Evolutionary conservation across 2,888 invertebrate genomes (phyloP).

Genomic region (Rhingia campestris): DNA sequence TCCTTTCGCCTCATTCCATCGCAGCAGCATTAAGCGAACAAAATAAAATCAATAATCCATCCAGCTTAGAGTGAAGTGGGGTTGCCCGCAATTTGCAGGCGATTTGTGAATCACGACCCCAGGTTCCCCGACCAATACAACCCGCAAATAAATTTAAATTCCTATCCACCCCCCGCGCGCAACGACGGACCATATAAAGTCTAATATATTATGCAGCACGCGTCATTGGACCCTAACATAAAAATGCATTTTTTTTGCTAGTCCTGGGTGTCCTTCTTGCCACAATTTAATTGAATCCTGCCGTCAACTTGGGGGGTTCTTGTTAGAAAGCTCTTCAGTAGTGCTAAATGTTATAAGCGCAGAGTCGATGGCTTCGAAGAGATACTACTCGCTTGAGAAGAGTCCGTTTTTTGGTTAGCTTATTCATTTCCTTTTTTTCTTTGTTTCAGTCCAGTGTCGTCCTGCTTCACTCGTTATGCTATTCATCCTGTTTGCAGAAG

Average conservation of each 20-base stretch:
- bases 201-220: constrained; percentile 54
- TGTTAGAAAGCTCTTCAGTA: constrained; percentile 25
- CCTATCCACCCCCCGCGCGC: neutral
- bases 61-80: constrained; percentile 11
- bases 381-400: neutral
- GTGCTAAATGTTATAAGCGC: constrained; percentile 42
- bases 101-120: constrained; percentile 52
- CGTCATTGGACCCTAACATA: constrained; percentile 28
- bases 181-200: neutral
- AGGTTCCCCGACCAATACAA: neutral
- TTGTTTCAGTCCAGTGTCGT: constrained; percentile 2
- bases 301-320: constrained; percentile 36
- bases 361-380: constrained; percentile 31
- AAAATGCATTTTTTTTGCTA: constrained; percentile 28
- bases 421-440: neutral
- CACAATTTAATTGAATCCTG: constrained; percentile 58
- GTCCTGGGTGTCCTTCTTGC: neutral
- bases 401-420: neutral
- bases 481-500: constrained; percentile 13
- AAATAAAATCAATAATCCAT: constrained; percentile 60
- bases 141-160: constrained; percentile 60
- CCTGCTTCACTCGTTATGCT: constrained; percentile 6
- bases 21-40: neutral
- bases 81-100: constrained; percentile 46
- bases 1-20: neutral